These are phyloP conservation scores for Megalonaias nervosa DNA, from an alignment of 1,140 invertebrate species.

Conservation along the genomic window DNA sequence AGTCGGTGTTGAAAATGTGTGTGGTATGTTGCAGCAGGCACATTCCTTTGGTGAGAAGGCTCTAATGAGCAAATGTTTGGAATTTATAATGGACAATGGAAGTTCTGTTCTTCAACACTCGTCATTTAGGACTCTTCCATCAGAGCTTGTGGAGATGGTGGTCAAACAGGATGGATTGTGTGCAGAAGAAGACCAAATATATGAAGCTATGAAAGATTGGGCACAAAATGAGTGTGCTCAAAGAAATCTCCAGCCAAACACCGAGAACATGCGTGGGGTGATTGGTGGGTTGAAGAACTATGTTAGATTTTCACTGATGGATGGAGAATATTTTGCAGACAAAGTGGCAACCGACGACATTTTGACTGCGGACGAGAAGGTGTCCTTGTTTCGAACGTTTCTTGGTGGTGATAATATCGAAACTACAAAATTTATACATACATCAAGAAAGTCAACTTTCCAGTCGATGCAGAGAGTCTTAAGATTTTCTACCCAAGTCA, in stretches of 20 bases:
- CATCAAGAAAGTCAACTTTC: too few species aligned
- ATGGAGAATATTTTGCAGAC: conserved; percentile 19
- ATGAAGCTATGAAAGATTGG: conserved; percentile 23
- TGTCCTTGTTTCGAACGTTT: conserved; percentile 12
- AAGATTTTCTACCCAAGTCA: too few species aligned
- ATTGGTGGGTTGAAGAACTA: conserved; percentile 19
- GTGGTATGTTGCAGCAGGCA: conserved; percentile 53
- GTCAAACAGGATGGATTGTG: conserved; percentile 34
- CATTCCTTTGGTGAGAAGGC: conserved; percentile 51
- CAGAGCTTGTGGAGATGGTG: conserved; percentile 34
- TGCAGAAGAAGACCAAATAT: conserved; percentile 19
- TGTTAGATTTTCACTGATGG: conserved; percentile 19
- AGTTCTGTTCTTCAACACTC: conserved; percentile 30
- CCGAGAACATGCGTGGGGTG: conserved; percentile 11
- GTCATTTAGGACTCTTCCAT: conserved; percentile 38
- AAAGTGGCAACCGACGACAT: conserved; percentile 5
- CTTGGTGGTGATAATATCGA: conserved; percentile 8
- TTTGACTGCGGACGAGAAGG: conserved; percentile 10
- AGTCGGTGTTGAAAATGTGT: conserved; percentile 84
- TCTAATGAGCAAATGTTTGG: conserved; percentile 38
- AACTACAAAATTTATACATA: background rate
- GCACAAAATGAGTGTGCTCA: conserved; percentile 13
- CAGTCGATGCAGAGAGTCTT: too few species aligned
- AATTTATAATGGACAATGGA: conserved; percentile 40
- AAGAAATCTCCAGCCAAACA: conserved; percentile 14